phyloP scores from a whole-genome alignment of 2,888 invertebrate genomes.

The Blastobasis adustella region DNA sequence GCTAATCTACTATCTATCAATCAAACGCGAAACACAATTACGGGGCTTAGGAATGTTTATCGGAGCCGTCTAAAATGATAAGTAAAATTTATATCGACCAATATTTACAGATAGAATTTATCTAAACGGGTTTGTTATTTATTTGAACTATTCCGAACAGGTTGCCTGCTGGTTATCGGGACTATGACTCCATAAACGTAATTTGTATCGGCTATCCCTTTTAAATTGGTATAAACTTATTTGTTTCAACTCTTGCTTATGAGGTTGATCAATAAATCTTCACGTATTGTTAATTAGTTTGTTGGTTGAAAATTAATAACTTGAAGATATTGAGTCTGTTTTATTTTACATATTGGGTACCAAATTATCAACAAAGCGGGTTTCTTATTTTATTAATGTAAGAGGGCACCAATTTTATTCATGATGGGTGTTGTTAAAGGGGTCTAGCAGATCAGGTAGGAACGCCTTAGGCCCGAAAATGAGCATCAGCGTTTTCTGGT shows the following conservation, averaged over 20 bases:
- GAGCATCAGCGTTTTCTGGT: too few relatives aligned
- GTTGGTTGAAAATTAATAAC: conserved; percentile 9
- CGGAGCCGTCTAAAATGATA: conserved; percentile 40
- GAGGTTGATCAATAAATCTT: conserved; percentile 44
- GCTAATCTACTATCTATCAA: conserved; percentile 22
- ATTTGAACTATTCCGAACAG: conserved; percentile 61
- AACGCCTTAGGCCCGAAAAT: too few relatives aligned
- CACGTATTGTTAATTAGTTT: conserved; percentile 36
- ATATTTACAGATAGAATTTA: conserved; percentile 66
- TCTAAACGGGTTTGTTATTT: conserved; percentile 64
- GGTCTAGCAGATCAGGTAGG: too few relatives aligned
- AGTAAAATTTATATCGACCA: conserved; percentile 49
- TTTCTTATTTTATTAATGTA: conserved; percentile 4
- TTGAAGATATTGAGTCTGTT: too few relatives aligned
- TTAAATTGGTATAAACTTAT: conserved; percentile 60
- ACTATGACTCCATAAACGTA: conserved; percentile 60
- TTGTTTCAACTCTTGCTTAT: conserved; percentile 42
- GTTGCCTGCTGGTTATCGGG: conserved; percentile 57
- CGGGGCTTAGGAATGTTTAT: conserved; percentile 33
- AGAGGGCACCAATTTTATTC: too few relatives aligned
- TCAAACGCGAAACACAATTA: conserved; percentile 35
- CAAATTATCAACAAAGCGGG: conserved; percentile 7
- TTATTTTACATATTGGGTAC: too few relatives aligned
- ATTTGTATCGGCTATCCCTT: conserved; percentile 58
- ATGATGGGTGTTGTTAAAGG: too few relatives aligned